Percentiles rank a stretch among this genome's conserved stretches.
phyloP scores from a whole-genome alignment of 2,888 invertebrate genomes.

The Parthenolecanium corni region DNA sequence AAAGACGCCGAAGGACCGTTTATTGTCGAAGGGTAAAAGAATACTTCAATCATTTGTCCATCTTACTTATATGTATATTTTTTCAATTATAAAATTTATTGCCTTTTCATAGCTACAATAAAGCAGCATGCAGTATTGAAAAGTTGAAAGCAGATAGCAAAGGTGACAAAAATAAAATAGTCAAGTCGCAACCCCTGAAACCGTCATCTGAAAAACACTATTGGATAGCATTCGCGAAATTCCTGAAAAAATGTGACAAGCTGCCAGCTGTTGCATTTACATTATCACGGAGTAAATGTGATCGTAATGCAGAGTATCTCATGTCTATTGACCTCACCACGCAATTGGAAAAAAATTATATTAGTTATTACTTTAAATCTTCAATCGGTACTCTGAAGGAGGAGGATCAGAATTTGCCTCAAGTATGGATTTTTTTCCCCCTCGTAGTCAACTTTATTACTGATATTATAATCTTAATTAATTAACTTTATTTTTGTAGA shows the following conservation, averaged over 20 bases:
- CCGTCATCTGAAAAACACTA: slow-evolving; percentile 56
- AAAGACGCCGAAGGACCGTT: slow-evolving; percentile 68
- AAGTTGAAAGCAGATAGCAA: slow-evolving; percentile 25
- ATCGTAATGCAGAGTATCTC: slow-evolving; percentile 47
- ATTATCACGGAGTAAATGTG: slow-evolving; percentile 73
- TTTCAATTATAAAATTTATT: not conserved
- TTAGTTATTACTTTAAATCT: slow-evolving; percentile 72
- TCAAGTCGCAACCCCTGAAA: not conserved
- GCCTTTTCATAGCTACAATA: slow-evolving; percentile 27
- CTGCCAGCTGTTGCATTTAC: slow-evolving; percentile 92
- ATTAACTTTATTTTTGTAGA: slow-evolving; percentile 40
- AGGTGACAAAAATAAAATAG: slow-evolving; percentile 1
- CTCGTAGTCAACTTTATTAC: not conserved
- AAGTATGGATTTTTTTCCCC: slow-evolving; percentile 43
- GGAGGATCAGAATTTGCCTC: slow-evolving; percentile 78
- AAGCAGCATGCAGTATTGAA: slow-evolving; percentile 29
- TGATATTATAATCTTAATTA: not conserved
- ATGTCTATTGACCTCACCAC: slow-evolving; percentile 46
- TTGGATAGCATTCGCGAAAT: slow-evolving; percentile 63
- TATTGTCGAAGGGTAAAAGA: slow-evolving; percentile 51
- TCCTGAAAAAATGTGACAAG: slow-evolving; percentile 66
- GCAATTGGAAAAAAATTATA: slow-evolving; percentile 68
- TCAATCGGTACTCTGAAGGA: slow-evolving; percentile 73
- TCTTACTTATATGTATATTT: not conserved
- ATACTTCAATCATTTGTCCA: too few relatives aligned